Conservation (phyloP, 2,888 invertebrate species). For the Drosophila multiciliata region DNA sequence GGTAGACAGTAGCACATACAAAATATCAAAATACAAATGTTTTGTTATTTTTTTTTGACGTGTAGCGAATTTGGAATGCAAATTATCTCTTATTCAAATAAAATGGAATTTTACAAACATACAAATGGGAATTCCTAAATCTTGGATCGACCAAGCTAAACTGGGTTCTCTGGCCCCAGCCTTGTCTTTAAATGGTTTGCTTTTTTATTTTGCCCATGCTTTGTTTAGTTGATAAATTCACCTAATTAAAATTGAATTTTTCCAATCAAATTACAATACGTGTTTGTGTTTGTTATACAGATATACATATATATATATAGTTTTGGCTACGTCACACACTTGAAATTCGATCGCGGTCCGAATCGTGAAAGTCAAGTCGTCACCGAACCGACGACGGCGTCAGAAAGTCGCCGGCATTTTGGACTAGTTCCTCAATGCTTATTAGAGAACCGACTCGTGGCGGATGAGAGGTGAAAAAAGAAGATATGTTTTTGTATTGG, state of each 20-base stretch:
- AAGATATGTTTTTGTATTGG: conserved; percentile 41
- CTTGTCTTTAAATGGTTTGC: conserved; percentile 22
- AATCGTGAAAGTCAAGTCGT: conserved; percentile 74
- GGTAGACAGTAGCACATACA: not conserved
- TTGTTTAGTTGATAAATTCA: conserved; percentile 40
- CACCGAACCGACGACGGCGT: conserved; percentile 44
- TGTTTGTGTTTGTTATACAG: not conserved
- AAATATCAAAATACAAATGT: conserved; percentile 28
- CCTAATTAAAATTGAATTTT: conserved; percentile 35
- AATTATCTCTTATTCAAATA: conserved; percentile 32
- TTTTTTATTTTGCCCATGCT: conserved; percentile 1
- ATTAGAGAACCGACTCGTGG: conserved; percentile 5
- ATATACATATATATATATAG: not conserved
- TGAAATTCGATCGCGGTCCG: conserved; percentile 58
- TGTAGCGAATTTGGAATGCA: conserved; percentile 37
- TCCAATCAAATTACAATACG: conserved; percentile 16
- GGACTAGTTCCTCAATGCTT: conserved; percentile 65
- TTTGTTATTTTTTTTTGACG: conserved; percentile 12
- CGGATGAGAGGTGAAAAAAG: not conserved
- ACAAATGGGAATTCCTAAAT: conserved; percentile 52
- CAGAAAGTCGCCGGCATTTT: conserved; percentile 63
- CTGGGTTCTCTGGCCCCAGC: conserved; percentile 48
- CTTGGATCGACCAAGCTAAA: not conserved
- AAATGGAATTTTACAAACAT: conserved; percentile 31
- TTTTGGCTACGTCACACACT: conserved; percentile 69